Base-by-base conservation (phyloP, 1,140 invertebrate species). In the Drosophila nasuta region DNA sequence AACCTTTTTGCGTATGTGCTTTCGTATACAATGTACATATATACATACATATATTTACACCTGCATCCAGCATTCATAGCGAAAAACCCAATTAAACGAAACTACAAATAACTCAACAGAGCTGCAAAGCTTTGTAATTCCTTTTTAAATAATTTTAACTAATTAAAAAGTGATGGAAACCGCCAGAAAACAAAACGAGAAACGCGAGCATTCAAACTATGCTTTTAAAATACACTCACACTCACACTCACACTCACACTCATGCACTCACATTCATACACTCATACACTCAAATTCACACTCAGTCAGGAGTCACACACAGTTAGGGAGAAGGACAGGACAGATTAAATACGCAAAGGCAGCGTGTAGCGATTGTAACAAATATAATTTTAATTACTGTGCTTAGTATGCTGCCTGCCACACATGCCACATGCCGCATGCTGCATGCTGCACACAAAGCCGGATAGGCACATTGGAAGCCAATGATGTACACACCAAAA, bases 321-420 rank as follows among this genome's bases (percentile, higher is more conserved):
- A 30, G 54, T 20, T 35, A 33, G 35, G 3, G 15, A 20, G 54
- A 28, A 43, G 63, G 54, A 45, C 51, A 52, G n/a, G 54, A 45
- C 28, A 52, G n/a, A 52, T 52, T 30, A 52, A 52, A 52, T 52
- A 33, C 28, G 28, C 51, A 63, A 30, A 28, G 48, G 17, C 20
- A 17, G 20, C 38, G 41, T 7, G 65, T 66, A 79, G 82, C 66
- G 71, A 75, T 51, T 72, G 77, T 82, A 75, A 77, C 82, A 60
- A 69, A 75, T 89, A 89, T 89, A 77, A 88, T 88, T 88, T 88
- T 88, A 88, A 88, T 88, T 89, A 81, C 85, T 83, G 64, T 63
- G 66, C 79, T 73, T 75, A 75, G 73, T 67, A 81, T 68, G 75
- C 54, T 63, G 52, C 20, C 10, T 56, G 57, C 48, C 5, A 33